A percentile compares a stretch with the other conserved stretches of the same genome.
Evolutionary conservation across 2,113 vertebrate species (phyloP).

Genomic region (Hepsetus odoe): DNA sequence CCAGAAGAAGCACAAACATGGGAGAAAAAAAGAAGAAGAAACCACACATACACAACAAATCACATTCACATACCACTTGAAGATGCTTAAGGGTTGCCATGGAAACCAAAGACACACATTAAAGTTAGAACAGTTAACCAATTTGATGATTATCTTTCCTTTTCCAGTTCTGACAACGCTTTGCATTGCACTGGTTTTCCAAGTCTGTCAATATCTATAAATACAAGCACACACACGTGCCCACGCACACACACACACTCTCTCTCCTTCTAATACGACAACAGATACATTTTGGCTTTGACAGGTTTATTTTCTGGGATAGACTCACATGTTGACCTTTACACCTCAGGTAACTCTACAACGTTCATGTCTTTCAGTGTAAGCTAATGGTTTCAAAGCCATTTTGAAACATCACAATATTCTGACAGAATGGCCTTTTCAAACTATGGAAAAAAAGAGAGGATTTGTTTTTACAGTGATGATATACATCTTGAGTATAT

Average conservation of each 20-base stretch:
- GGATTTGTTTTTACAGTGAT: too few relatives aligned
- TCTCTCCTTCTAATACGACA: too few relatives aligned
- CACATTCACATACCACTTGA: conserved; percentile 32
- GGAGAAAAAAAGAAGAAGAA: conserved; percentile 47
- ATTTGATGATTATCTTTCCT: conserved; percentile 28
- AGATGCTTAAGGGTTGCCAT: conserved; percentile 56
- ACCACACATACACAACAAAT: conserved; percentile 16
- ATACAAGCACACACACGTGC: too few relatives aligned
- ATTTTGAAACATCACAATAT: too few relatives aligned
- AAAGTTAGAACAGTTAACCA: too few relatives aligned
- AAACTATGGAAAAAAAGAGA: too few relatives aligned
- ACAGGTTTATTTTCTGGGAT: too few relatives aligned
- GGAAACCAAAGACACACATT: conserved; percentile 57
- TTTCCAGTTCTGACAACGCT: neutral
- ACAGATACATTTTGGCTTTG: too few relatives aligned
- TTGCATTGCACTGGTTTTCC: neutral
- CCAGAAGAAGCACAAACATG: conserved; percentile 7
- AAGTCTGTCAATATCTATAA: conserved; percentile 15
- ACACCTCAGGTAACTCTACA: neutral
- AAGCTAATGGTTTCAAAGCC: too few relatives aligned
- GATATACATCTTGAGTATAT: too few relatives aligned
- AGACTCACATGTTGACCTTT: neutral
- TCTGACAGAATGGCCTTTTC: too few relatives aligned
- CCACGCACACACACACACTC: neutral
- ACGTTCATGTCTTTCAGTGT: too few relatives aligned